phyloP scores from a whole-genome alignment of 2,888 invertebrate genomes.

The Oxycera nigricornis region DNA sequence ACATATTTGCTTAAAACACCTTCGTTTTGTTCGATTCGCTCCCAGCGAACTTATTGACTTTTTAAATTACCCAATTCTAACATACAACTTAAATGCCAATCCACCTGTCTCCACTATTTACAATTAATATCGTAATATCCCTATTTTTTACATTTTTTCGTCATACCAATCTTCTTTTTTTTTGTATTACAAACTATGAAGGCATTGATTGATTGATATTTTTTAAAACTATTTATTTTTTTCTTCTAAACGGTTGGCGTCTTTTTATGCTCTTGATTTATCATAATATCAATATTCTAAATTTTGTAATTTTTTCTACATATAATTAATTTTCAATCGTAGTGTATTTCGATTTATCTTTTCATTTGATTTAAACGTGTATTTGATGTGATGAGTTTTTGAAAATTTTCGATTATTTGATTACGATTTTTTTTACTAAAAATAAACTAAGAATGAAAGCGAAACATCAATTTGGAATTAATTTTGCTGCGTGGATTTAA shows the following conservation, averaged over 20 bases:
- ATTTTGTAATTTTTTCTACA: too few relatives aligned
- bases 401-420: background rate
- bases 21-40: too few relatives aligned
- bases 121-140: background rate
- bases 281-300: too few relatives aligned
- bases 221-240: constrained; percentile 46
- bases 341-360: too few relatives aligned
- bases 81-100: background rate
- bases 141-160: background rate
- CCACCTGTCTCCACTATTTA: background rate
- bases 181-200: constrained; percentile 51
- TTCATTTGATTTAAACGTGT: background rate
- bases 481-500: too few relatives aligned
- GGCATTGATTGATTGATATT: constrained; percentile 57
- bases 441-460: background rate
- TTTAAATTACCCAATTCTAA: too few relatives aligned
- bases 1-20: too few relatives aligned
- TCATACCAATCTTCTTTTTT: background rate
- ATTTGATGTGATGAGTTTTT: background rate
- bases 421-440: background rate
- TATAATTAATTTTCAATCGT: background rate
- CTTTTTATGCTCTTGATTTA: background rate
- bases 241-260: constrained; percentile 17
- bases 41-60: too few relatives aligned
- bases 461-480: too few relatives aligned